These are phyloP conservation scores for Antechinus flavipes DNA, from an alignment of 2,113 vertebrate species.

Conservation along the genomic window DNA sequence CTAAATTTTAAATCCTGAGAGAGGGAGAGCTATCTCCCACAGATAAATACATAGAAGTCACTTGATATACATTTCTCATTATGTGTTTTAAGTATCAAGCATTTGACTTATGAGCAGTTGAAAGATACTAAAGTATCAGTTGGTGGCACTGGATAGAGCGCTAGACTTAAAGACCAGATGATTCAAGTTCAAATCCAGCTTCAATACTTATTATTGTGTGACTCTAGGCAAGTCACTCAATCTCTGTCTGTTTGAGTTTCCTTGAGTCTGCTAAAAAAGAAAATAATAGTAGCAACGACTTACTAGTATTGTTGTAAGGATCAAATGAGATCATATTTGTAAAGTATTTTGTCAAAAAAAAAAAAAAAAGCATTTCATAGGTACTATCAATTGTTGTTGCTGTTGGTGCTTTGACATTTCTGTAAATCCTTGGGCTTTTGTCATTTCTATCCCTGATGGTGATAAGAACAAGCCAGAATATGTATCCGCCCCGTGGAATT, in stretches of 20 bases:
- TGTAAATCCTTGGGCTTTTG: background rate
- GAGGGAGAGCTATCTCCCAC: background rate
- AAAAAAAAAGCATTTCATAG: background rate
- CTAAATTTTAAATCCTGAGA: background rate
- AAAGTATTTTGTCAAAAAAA: background rate
- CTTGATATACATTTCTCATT: background rate
- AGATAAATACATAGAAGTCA: background rate
- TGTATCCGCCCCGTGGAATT: background rate
- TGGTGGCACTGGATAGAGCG: background rate
- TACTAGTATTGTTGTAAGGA: background rate
- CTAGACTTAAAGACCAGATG: background rate
- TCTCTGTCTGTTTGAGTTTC: background rate
- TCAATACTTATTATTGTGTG: background rate
- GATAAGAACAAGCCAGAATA: background rate
- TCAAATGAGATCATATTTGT: background rate
- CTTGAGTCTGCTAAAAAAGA: background rate
- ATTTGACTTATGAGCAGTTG: background rate
- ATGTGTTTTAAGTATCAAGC: background rate
- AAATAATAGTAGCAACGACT: too few species aligned
- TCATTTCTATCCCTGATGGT: background rate
- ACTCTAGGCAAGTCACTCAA: background rate
- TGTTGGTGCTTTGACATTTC: background rate
- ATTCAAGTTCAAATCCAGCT: background rate
- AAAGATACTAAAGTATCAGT: background rate
- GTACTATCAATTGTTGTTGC: background rate